Evolutionary conservation across 2,888 invertebrate species (phyloP), one percentile per base, ranked within the genome.

Genomic region (Macroteleia sp.): DNA sequence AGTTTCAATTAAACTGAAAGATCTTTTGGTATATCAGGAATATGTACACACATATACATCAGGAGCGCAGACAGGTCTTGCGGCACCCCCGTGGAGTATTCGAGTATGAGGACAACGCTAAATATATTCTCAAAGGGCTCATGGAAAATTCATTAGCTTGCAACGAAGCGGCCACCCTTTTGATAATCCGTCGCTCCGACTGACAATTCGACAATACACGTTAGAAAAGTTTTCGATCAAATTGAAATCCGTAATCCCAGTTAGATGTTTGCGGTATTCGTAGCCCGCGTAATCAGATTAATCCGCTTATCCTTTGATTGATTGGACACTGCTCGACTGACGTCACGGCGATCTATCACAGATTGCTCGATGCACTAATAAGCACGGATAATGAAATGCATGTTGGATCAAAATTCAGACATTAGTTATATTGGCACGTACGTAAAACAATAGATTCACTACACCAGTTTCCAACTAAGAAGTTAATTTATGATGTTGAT

Each of bases 271-370:
- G 81, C 83, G 79, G 81, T 44, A 46, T 77, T 69, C 71, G 77
- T 74, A 79, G 83, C 76, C 73, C 78, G 73, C 61, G 83, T 84
- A 83, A 84, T 86, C 83, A 83, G 78, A 84, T 85, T 85, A 82
- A 86, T 86, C 86, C 86, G 86, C 84, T 88, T 87, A 87, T 86
- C 86, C 85, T 80, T 81, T 87, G 88, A 88, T 86, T 85, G 88
- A 87, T 88, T 85, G 85, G 80, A 80, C 82, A 80, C 78, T 56
- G 70, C 67, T 54, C 75, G 70, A 59, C 79, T 81, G 82, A 81
- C 83, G 81, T 82, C 75, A 81, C 66, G 52, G 74, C 78, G 85
- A 88, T 87, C 86, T 78, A 87, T 87, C 86, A 87, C 80, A 74
- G 81, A 83, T 83, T 81, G 82, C 71, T 81, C 83, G 81, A 77